Evolutionary conservation across 2,113 vertebrate genomes (phyloP), one percentile per base, ranked within the genome.

Genomic region (Dissostichus mawsoni): DNA sequence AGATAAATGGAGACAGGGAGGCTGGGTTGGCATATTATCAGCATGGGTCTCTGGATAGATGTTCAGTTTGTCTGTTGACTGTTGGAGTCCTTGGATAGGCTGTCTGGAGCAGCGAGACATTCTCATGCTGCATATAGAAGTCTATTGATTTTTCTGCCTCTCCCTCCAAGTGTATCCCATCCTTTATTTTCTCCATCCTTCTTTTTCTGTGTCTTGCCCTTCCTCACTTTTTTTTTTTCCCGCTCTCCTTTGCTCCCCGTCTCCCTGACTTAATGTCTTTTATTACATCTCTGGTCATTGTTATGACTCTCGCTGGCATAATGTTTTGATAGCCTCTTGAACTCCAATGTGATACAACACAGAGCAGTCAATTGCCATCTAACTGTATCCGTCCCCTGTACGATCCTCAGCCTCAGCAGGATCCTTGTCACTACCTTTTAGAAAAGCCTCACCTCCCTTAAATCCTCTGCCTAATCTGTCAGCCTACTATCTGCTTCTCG

Each of bases 81-180:
- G 69, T 51, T 88, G 69, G 65, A 87, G 80, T 76, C 87, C 84
- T 88, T 85, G 83, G 83, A 85, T 73, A 29, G 68, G 82, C 79
- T 80, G 79, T 86, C 76, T 86, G 68, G 70, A 83, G 63, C 76
- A 68, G 64, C 6, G 74, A 80, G 84, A 77, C 69, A 64, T 73
- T 89, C 81, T 85, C 74, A 53, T 74, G 81, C 86, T 86, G 86
- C 81, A 82, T 89, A 72, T 83, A 87, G 74, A 84, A 79, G 36
- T 47, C 58, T 84, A 94, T 94, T 90, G 92, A 94, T 95, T 94
- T 92, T 82, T 68, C 79, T 79, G 70, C 62, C 74, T 82, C 66
- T 62, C 50, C 64, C 63, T 86, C 80, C 73, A 55, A 80, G 48
- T 80, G 45, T 73, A 63, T 64, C 59, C 68, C 56, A 64, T 70